Percentiles rank a stretch among this genome's conserved stretches.
Conservation (phyloP, 2,888 invertebrate species). For the Microctonus hyperodae region DNA sequence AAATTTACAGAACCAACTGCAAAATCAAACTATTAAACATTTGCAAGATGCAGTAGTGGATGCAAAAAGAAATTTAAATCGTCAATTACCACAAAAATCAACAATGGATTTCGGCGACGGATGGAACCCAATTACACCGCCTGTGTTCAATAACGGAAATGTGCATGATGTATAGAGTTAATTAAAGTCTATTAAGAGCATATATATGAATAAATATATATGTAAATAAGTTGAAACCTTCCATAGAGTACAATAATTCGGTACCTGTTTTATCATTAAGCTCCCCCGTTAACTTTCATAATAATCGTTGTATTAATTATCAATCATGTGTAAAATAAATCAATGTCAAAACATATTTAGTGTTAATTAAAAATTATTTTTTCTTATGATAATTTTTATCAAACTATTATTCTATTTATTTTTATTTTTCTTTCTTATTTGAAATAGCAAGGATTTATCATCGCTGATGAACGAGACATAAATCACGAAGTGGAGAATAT, state of each 20-base stretch:
- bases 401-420: background rate
- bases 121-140: slow-evolving; percentile 55
- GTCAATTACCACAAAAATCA: slow-evolving; percentile 55
- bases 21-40: slow-evolving; percentile 58
- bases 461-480: background rate
- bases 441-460: background rate
- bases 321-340: slow-evolving; percentile 6
- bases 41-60: slow-evolving; percentile 58
- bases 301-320: slow-evolving; percentile 18
- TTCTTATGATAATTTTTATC: background rate
- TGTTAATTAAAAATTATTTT: background rate
- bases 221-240: slow-evolving; percentile 16
- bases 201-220: slow-evolving; percentile 30
- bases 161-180: slow-evolving; percentile 62
- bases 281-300: slow-evolving; percentile 1
- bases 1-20: slow-evolving; percentile 52
- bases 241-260: slow-evolving; percentile 20
- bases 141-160: slow-evolving; percentile 55
- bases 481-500: background rate
- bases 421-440: background rate
- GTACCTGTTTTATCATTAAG: slow-evolving; percentile 28
- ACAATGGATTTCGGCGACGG: slow-evolving; percentile 56
- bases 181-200: slow-evolving; percentile 34
- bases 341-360: background rate
- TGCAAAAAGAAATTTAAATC: slow-evolving; percentile 56